Evolutionary conservation across 2,113 vertebrate genomes (phyloP), one percentile per base, ranked within the genome.

Genomic region (Tricholaema leucomelas): DNA sequence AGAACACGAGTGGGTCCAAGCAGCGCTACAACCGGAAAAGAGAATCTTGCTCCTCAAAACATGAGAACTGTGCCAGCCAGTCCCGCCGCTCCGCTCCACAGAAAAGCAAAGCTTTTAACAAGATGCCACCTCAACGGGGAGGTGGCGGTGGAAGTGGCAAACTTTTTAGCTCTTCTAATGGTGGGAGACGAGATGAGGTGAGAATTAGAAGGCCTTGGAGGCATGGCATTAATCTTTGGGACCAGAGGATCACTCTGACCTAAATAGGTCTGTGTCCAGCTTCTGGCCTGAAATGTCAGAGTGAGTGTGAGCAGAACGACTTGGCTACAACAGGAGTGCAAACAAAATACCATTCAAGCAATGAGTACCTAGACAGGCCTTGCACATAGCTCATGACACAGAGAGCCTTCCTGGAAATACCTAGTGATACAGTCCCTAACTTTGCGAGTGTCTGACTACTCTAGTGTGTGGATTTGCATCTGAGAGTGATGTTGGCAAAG

Each of bases 31-130:
- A 94, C 97, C 99, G 99, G 91, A 99, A 99, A 97, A 98, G 98
- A 73, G 99, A 99, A 97, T 98, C 98, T 96, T 96, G 98, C 54
- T 98, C 98, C 96, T 98, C 98, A 36, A 99, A 99, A 98, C 98
- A 98, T 87, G 99, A 99, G 97, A 98, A 97, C 97, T 98, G 98
- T 96, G 96, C 97, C 66, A 98, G 98, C 95, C 98, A 98, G 92
- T 93, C 97, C 95, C 98, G 98, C 95, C 99, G 98, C 98, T 98
- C 98, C 98, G 98, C 96, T 98, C 97, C 99, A 99, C 99, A 99
- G 98, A 99, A 99, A 99, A 98, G 98, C 99, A 99, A 99, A 98
- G 98, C 98, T 99, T 99, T 99, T 98, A 99, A 99, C 96, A 99
- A 99, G 99, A 99, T 98, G 99, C 99, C 99, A 92, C 98, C 98